phyloP scores from a whole-genome alignment of 2,113 vertebrate species.

The Cyphomyrus plagiostoma region DNA sequence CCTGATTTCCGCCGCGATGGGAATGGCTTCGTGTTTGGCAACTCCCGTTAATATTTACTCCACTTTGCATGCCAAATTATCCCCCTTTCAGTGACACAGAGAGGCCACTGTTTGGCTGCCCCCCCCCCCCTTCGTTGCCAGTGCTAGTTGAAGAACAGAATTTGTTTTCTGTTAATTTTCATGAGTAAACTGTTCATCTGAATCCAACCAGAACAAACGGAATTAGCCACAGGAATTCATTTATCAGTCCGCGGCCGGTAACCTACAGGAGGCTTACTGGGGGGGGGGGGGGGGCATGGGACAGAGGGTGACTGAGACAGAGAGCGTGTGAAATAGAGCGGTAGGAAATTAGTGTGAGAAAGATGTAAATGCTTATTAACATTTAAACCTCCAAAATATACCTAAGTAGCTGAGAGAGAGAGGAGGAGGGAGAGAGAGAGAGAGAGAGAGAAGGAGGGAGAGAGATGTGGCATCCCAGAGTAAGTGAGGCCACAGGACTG shows the following conservation, averaged over 20 bases:
- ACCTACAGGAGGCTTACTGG: neutral
- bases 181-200: constrained; percentile 50
- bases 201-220: constrained; percentile 50
- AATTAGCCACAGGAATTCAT: constrained; percentile 54
- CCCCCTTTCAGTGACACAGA: constrained; percentile 28
- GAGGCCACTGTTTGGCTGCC: constrained; percentile 40
- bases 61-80: neutral
- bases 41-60: constrained; percentile 8
- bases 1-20: neutral
- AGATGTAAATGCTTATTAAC: neutral
- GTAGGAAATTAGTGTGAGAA: neutral
- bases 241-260: constrained; percentile 16
- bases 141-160: constrained; percentile 28
- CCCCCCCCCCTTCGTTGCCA: neutral
- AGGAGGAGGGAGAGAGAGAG: too few relatives aligned
- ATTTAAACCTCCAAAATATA: neutral
- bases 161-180: constrained; percentile 32
- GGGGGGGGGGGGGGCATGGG: neutral
- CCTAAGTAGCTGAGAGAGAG: neutral
- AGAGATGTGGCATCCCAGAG: neutral
- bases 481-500: neutral
- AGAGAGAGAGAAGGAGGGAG: too few relatives aligned
- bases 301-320: neutral
- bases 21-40: neutral
- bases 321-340: neutral